Conservation (phyloP, 2,113 vertebrate species). For the Candoia aspera region DNA sequence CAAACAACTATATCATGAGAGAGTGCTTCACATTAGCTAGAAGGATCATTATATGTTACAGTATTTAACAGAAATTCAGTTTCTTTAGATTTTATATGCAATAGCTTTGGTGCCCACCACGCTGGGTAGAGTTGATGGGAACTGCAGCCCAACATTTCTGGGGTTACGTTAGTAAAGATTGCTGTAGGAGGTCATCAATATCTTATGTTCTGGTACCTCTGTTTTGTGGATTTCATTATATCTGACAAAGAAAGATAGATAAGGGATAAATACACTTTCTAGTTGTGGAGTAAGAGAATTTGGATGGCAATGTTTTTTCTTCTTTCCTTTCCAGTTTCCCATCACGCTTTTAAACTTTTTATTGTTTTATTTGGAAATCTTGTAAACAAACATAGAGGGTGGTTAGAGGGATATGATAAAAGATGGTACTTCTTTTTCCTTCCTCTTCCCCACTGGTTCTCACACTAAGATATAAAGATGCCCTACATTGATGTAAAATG, state of each 20-base stretch:
- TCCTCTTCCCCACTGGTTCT: slow-evolving; percentile 50
- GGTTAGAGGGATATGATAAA: slow-evolving; percentile 39
- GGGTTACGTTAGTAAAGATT: neutral
- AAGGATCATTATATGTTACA: neutral
- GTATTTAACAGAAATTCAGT: neutral
- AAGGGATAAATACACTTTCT: neutral
- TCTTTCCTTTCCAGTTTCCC: neutral
- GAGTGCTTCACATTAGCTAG: neutral
- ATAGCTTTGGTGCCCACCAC: neutral
- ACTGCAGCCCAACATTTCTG: neutral
- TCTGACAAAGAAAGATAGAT: neutral
- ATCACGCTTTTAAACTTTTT: neutral
- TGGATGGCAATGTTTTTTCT: slow-evolving; percentile 9
- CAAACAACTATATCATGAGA: neutral
- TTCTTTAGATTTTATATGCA: neutral
- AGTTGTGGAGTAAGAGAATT: neutral
- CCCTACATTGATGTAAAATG: slow-evolving; percentile 71
- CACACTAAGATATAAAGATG: slow-evolving; percentile 66
- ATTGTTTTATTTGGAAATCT: slow-evolving; percentile 4
- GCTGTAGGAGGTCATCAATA: neutral
- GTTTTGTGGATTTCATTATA: neutral
- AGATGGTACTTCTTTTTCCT: neutral
- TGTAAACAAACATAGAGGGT: slow-evolving; percentile 33
- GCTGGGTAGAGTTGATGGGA: neutral
- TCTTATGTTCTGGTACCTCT: neutral